phyloP scores from a whole-genome alignment of 2,888 invertebrate genomes.

The Tiphia femorata region DNA sequence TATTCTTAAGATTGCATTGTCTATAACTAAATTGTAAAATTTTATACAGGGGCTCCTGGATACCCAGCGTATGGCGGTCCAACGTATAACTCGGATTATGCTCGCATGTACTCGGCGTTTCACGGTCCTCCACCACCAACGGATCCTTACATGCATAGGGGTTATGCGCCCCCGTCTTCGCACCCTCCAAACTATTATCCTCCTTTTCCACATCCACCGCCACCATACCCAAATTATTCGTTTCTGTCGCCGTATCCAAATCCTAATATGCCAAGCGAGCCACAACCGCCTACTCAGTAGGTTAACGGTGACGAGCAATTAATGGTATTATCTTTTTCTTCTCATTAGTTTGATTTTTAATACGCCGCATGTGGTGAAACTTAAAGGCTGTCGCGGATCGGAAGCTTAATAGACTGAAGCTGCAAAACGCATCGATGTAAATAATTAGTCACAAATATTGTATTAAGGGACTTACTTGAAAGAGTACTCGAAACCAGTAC shows the following conservation, averaged over 20 bases:
- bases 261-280: slow-evolving; percentile 66
- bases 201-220: slow-evolving; percentile 67
- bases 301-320: no score
- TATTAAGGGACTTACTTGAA: slow-evolving; percentile 39
- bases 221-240: slow-evolving; percentile 73
- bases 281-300: slow-evolving; percentile 66
- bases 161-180: slow-evolving; percentile 61
- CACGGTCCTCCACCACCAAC: slow-evolving; percentile 64
- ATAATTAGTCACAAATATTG: slow-evolving; percentile 54
- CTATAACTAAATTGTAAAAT: neutral
- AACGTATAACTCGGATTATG: slow-evolving; percentile 63
- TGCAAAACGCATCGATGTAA: slow-evolving; percentile 57
- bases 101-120: slow-evolving; percentile 65
- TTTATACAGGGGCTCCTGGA: slow-evolving; percentile 56
- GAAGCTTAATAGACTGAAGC: slow-evolving; percentile 58
- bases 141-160: slow-evolving; percentile 66
- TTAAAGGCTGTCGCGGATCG: slow-evolving; percentile 43
- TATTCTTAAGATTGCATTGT: neutral
- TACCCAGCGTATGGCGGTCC: slow-evolving; percentile 65
- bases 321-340: no score
- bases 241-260: slow-evolving; percentile 71
- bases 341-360: no score
- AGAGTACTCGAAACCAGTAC: slow-evolving; percentile 19
- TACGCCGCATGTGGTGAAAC: slow-evolving; percentile 36
- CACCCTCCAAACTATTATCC: slow-evolving; percentile 66